These are phyloP conservation scores for Heliconius nattereri DNA, from an alignment of 1,140 invertebrate species.

Conservation along the genomic window DNA sequence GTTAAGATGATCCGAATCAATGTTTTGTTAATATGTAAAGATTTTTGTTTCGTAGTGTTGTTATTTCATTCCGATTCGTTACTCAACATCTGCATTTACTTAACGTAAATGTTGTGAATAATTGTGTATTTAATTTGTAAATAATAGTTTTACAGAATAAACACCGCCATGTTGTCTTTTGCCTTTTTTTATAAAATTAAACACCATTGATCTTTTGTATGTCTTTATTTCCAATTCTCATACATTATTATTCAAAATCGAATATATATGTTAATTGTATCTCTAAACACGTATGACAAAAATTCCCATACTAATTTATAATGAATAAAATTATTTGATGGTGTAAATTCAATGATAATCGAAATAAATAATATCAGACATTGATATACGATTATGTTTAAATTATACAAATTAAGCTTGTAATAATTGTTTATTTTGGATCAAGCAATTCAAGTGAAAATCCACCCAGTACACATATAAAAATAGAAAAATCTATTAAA, in stretches of 20 bases:
- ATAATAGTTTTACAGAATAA: conserved; percentile 61
- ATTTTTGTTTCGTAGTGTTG: conserved; percentile 32
- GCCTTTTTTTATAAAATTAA: conserved; percentile 16
- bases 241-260: neutral
- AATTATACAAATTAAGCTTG: no score
- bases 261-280: neutral
- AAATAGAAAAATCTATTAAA: neutral
- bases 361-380: no score
- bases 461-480: no score
- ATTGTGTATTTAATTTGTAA: conserved; percentile 72
- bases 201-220: neutral
- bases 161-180: conserved; percentile 44
- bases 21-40: conserved; percentile 15
- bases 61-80: conserved; percentile 50
- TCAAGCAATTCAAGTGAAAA: no score
- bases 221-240: neutral
- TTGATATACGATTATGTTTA: no score
- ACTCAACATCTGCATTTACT: conserved; percentile 52
- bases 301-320: neutral
- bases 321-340: neutral
- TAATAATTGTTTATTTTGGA: no score
- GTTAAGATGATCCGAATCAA: neutral
- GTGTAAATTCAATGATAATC: no score
- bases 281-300: neutral
- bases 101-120: conserved; percentile 60